Evolutionary conservation across 2,113 vertebrate species (phyloP).

Genomic region (Camelus bactrianus): DNA sequence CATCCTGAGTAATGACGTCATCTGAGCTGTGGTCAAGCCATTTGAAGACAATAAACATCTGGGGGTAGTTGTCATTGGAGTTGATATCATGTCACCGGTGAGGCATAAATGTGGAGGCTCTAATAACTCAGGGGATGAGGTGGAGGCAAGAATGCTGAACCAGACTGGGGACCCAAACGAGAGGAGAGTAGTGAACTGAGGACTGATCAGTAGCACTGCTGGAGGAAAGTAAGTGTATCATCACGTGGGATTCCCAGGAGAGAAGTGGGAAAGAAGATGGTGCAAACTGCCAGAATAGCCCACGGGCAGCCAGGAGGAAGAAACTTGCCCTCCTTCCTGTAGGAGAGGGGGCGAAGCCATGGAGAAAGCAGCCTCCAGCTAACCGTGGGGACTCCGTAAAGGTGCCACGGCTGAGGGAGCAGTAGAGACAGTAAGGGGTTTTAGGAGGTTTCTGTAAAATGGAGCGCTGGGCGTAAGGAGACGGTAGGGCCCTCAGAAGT

Average conservation of each 20-base stretch:
- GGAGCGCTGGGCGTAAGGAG: background rate
- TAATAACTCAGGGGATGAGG: background rate
- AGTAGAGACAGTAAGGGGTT: background rate
- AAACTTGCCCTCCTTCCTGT: background rate
- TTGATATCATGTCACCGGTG: background rate
- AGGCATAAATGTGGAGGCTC: background rate
- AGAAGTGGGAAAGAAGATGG: background rate
- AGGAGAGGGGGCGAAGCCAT: background rate
- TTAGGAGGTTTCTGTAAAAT: background rate
- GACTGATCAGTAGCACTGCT: too few species aligned
- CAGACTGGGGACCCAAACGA: background rate
- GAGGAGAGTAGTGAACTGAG: background rate
- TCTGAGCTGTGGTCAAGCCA: background rate
- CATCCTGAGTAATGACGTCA: background rate
- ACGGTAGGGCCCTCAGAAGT: background rate
- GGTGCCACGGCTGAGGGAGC: fast-evolving
- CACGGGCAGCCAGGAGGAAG: background rate
- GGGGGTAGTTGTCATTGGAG: background rate
- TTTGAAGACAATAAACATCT: background rate
- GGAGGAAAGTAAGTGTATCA: too few species aligned
- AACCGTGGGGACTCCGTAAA: background rate
- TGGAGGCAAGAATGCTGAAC: background rate
- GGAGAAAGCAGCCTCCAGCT: background rate
- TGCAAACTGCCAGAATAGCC: fast-evolving
- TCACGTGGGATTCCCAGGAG: background rate